Conservation (phyloP, 2,888 invertebrate genomes). For the Trachelus stipa region DNA sequence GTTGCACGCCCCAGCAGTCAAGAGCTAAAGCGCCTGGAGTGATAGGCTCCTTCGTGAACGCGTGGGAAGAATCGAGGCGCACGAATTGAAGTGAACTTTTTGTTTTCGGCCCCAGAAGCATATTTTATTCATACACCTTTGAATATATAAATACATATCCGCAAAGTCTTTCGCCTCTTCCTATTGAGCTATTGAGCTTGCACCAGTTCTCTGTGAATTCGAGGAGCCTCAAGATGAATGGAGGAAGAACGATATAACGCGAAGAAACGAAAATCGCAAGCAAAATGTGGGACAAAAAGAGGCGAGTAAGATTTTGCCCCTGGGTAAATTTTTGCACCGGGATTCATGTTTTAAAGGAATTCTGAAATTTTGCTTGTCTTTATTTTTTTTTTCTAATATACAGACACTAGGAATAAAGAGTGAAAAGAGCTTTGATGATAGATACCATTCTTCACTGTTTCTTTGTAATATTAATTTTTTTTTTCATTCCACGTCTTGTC, state of each 20-base stretch:
- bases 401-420: background rate
- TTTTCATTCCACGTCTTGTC: background rate
- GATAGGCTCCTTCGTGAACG: conserved; percentile 23
- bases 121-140: conserved; percentile 32
- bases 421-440: background rate
- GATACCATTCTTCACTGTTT: background rate
- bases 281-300: background rate
- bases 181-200: background rate
- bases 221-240: background rate
- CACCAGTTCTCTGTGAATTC: background rate
- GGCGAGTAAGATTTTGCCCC: background rate
- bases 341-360: background rate
- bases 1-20: conserved; percentile 33
- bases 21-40: conserved; percentile 30
- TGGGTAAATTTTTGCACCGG: background rate
- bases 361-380: background rate
- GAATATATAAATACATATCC: conserved; percentile 17
- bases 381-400: background rate
- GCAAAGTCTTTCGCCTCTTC: background rate
- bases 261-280: background rate
- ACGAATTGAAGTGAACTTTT: conserved; percentile 14
- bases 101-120: conserved; percentile 15
- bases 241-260: background rate
- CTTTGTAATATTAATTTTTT: background rate
- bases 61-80: conserved; percentile 4